Percentiles rank a stretch among this genome's conserved stretches.
phyloP scores from a whole-genome alignment of 1,140 invertebrate genomes.

The Musca domestica region DNA sequence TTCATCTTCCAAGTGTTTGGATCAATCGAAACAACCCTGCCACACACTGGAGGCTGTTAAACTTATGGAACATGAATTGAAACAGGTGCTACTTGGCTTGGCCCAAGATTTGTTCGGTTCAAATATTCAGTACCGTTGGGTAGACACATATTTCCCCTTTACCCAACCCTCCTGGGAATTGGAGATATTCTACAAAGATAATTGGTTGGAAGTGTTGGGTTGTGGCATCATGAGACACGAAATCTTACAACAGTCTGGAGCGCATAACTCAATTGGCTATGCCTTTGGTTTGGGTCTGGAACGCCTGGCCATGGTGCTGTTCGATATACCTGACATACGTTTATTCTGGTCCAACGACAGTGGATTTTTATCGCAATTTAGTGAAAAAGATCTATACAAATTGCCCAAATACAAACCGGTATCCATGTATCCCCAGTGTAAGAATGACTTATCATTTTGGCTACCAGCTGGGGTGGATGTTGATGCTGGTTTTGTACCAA shows the following conservation, averaged over 20 bases:
- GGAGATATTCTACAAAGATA: constrained; percentile 81
- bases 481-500: constrained; percentile 65
- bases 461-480: constrained; percentile 64
- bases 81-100: constrained; percentile 74
- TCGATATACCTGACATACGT: constrained; percentile 93
- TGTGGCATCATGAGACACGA: constrained; percentile 95
- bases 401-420: constrained; percentile 73
- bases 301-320: constrained; percentile 93
- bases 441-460: constrained; percentile 97
- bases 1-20: constrained; percentile 57
- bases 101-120: constrained; percentile 80
- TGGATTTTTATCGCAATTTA: constrained; percentile 91
- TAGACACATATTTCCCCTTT: constrained; percentile 95
- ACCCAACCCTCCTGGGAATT: constrained; percentile 99
- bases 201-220: constrained; percentile 95
- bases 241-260: constrained; percentile 80
- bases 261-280: constrained; percentile 87
- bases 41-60: constrained; percentile 87
- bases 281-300: constrained; percentile 97
- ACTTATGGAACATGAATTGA: constrained; percentile 84
- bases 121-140: constrained; percentile 64
- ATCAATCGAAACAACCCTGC: constrained; percentile 77
- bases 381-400: constrained; percentile 67
- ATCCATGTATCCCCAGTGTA: constrained; percentile 85
- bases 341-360: constrained; percentile 91